phyloP scores from a whole-genome alignment of 2,113 vertebrate species.

The Garra rufa region DNA sequence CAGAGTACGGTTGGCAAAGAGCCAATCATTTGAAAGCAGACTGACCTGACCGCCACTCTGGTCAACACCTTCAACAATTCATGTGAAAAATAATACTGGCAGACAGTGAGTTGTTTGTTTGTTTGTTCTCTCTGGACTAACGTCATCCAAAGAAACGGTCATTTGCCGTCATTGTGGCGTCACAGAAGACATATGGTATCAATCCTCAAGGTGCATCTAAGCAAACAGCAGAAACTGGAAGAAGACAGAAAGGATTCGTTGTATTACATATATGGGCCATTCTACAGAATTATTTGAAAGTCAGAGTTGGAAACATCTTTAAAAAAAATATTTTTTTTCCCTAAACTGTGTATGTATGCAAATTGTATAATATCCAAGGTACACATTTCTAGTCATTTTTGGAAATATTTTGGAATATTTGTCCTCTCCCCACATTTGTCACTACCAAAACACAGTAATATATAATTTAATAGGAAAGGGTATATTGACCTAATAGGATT shows the following conservation, averaged over 20 bases:
- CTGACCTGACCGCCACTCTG: conserved; percentile 21
- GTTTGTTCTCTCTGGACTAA: neutral
- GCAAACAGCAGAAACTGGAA: neutral
- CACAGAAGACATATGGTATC: neutral
- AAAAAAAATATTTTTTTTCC: too few species aligned
- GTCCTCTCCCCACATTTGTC: too few species aligned
- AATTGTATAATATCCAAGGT: too few species aligned
- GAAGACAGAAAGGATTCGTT: neutral
- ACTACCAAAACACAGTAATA: too few species aligned
- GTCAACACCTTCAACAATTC: conserved; percentile 25
- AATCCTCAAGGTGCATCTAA: neutral
- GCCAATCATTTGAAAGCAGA: neutral
- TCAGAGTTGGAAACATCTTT: too few species aligned
- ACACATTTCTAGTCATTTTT: too few species aligned
- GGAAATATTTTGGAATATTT: too few species aligned
- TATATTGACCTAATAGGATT: too few species aligned
- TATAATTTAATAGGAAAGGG: too few species aligned
- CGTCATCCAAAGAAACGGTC: neutral
- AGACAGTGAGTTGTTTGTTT: conserved; percentile 19
- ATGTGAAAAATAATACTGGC: neutral
- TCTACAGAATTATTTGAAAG: too few species aligned
- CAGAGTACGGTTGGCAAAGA: conserved; percentile 24
- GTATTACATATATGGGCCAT: neutral
- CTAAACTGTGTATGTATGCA: too few species aligned
- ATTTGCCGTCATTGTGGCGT: conserved; percentile 9